phyloP scores from a whole-genome alignment of 2,113 vertebrate species.

The Dicaeum eximium region DNA sequence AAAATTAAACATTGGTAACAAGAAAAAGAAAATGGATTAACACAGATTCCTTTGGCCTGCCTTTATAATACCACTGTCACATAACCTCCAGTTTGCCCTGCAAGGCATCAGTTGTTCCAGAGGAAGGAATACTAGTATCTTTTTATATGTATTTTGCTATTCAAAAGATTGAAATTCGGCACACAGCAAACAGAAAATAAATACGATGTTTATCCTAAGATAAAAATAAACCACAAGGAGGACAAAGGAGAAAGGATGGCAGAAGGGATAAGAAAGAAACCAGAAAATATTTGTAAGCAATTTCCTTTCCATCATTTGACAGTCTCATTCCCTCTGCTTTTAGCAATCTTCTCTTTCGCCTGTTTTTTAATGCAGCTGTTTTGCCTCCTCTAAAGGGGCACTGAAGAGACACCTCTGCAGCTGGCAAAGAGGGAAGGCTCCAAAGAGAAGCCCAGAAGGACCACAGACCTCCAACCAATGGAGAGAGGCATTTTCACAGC shows the following conservation, averaged over 20 bases:
- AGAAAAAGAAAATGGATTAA: background rate
- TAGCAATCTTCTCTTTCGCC: background rate
- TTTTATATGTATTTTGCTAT: background rate
- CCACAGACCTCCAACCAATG: background rate
- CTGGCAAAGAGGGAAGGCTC: background rate
- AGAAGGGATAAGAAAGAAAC: slow-evolving; percentile 8
- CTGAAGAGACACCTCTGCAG: background rate
- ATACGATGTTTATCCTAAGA: background rate
- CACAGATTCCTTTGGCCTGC: background rate
- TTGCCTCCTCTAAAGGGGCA: background rate
- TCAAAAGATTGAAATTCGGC: slow-evolving; percentile 5
- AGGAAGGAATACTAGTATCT: background rate
- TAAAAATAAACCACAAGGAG: background rate
- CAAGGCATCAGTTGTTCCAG: background rate
- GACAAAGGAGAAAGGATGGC: slow-evolving; percentile 13
- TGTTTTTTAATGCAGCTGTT: background rate
- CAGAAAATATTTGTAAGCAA: background rate
- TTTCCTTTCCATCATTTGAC: background rate
- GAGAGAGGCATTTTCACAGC: background rate
- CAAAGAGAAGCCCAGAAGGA: background rate
- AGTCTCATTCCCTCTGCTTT: background rate
- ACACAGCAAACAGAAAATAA: slow-evolving; percentile 4
- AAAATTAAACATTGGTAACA: background rate
- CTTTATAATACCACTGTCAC: background rate
- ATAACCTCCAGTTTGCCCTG: background rate